Evolutionary conservation across 2,797 vertebrate species (phyloP).

Genomic region (Mus minutoides): DNA sequence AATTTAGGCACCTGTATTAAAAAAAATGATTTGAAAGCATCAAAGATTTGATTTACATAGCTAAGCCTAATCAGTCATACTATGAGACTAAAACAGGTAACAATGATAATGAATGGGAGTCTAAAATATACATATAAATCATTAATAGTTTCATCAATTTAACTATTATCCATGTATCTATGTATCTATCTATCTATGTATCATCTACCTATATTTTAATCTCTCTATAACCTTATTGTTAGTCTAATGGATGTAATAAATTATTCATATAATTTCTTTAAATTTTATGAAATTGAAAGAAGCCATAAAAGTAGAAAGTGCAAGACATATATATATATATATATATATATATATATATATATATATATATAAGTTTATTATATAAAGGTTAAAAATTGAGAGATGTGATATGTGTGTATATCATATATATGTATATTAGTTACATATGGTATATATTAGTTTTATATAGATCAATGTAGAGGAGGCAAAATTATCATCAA

Average conservation of each 20-base stretch:
- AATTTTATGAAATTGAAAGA: constrained; percentile 51
- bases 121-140: constrained; percentile 42
- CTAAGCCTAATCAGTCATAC: constrained; percentile 61
- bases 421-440: no score
- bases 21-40: constrained; percentile 42
- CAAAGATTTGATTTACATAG: constrained; percentile 58
- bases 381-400: no score
- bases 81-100: constrained; percentile 65
- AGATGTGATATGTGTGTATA: no score
- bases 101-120: constrained; percentile 17
- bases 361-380: no score
- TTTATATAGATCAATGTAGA: no score
- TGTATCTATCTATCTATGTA: background rate
- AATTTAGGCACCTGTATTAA: constrained; percentile 1
- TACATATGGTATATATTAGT: no score
- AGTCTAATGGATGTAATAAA: background rate
- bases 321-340: background rate
- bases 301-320: constrained; percentile 41
- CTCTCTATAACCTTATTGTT: background rate
- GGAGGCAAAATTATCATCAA: constrained; percentile 7
- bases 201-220: background rate
- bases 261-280: constrained; percentile 28
- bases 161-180: background rate
- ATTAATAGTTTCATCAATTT: constrained; percentile 51
- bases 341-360: no score